Evolutionary conservation across 2,888 invertebrate genomes (phyloP), one percentile per base, ranked within the genome.

Genomic region (Drosophila longiperda): DNA sequence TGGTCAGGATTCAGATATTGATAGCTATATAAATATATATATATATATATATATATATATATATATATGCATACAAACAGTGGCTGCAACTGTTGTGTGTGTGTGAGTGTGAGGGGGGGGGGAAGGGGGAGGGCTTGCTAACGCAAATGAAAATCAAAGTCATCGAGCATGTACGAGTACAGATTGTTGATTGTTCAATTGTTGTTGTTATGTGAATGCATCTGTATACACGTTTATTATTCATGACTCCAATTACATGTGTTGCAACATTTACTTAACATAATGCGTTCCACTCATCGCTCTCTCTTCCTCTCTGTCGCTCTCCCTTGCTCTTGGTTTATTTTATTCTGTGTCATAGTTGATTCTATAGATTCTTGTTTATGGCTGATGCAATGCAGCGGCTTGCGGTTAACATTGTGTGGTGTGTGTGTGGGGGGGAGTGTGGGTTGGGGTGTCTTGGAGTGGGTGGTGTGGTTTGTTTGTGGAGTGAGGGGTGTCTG

Each of bases 311-410:
- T 32, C 23, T 54, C 20, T 32, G 64, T 45, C 26, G 36, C 32
- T 42, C 54, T 50, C 33, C 36, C 2, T 45, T 3, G 15, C 15
- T 15, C 55, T 49, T 63, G 17, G 58, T 32, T 29, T 29, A 29
- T 29, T 29, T 29, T 12, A 29, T 61, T 55, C 53, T 64, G 26
- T 40, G 53, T 53, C 57, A 55, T 34, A 64, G 58, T 45, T 63
- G 33, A 60, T 53, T 65, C 65, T 34, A 53, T n/a, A 59, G 49
- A 66, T 73, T 73, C 65, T 59, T 66, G 11, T 54, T 58, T 79
- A 67, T 54, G 54, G 54, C 66, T 78, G 79, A 71, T 65, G 79
- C 60, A 79, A 78, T 79, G 79, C 65, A 75, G 79, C 38, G 55
- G 55, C 38, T 78, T 78, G 78, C 64, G 78, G 78, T 79, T 58